Base-by-base conservation (phyloP, 1,140 invertebrate species). In the Achatina immaculata region DNA sequence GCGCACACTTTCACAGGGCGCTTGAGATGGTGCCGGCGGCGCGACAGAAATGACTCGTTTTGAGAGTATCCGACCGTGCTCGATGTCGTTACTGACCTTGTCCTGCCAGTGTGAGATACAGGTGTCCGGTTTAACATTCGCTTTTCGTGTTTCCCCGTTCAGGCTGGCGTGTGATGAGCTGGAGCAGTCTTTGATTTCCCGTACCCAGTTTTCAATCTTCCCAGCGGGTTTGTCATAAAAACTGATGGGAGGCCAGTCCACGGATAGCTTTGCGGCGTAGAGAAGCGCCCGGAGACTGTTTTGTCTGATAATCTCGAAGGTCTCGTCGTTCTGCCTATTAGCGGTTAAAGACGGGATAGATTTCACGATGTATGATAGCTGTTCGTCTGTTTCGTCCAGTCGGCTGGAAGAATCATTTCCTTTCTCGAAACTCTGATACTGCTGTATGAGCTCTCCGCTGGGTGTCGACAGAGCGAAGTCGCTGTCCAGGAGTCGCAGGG, bases 211-310 rank as follows among this genome's bases (percentile, higher is more conserved):
- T 1, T 40, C 71, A 21, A 45, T 14, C 28, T 51, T 45, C 21
- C 28, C 42, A 7, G 71, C 38, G 0, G 2, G 1, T 48, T n/a
- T 48, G 34, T 48, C 42, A 34, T 40, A 48, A 28, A 73, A 51
- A 28, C 28, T n/a, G 3, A 28, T 1, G 9, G 28, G 28, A 43
- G 71, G 71, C 40, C 43, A 73, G 28, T 48, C 42, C 1, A 43
- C n/a, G n/a, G 71, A 73, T 31, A 73, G 11, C 11, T 34, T 45
- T 43, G 42, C 71, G 31, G 71, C 71, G 42, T n/a, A 73, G 0
- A 73, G n/a, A 2, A 73, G 36, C 2, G 71, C 71, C n/a, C 28
- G 11, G 4, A 73, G 28, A 31, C 71, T 73, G 71, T 73, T 73
- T 31, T 73, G 43, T 0, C 71, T 14, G 31, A 73, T 48, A 1